Base-by-base conservation (phyloP, 2,888 invertebrate genomes). In the Gibbula magus region DNA sequence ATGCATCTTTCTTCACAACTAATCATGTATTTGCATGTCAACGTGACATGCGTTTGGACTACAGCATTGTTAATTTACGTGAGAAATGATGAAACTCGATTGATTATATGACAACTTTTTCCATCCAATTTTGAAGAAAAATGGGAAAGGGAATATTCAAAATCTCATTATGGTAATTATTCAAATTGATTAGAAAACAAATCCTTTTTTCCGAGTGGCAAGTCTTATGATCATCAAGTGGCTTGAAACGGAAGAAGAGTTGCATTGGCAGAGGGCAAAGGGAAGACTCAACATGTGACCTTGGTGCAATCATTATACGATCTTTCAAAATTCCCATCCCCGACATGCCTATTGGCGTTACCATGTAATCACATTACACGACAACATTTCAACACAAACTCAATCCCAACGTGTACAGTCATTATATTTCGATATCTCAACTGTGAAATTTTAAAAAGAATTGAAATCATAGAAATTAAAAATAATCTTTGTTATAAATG, bases 91-190 rank as follows among this genome's bases (percentile, higher is more conserved):
- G 35, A 70, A 70, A 70, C 70, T 18, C 29, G 35, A 70, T 70
- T 70, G 70, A 70, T 70, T 70, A 70, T n/a, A 70, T 70, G 70
- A 70, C 70, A 70, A 70, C 35, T 39, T 70, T 70, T 8, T 32
- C 29, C 29, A 70, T 70, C 70, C 70, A 70, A 39, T 70, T 70
- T 35, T 70, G 32, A 70, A 35, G 70, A 70, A 70, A 70, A 70
- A 70, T 70, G 70, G 35, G 70, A 20, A 32, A 70, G 35, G 39
- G 70, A 70, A 32, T 70, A 70, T 70, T 70, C 39, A 39, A 70
- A 70, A 70, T 32, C 70, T 70, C 70, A 39, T 70, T 70, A 70
- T 35, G 35, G 70, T 70, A 70, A 70, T 70, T 70, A 70, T 70
- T 70, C 70, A 35, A 70, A 35, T 39, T 70, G 70, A 70, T 70